Evolutionary conservation across 2,888 invertebrate genomes (phyloP).

Genomic region (Heliconius erato): DNA sequence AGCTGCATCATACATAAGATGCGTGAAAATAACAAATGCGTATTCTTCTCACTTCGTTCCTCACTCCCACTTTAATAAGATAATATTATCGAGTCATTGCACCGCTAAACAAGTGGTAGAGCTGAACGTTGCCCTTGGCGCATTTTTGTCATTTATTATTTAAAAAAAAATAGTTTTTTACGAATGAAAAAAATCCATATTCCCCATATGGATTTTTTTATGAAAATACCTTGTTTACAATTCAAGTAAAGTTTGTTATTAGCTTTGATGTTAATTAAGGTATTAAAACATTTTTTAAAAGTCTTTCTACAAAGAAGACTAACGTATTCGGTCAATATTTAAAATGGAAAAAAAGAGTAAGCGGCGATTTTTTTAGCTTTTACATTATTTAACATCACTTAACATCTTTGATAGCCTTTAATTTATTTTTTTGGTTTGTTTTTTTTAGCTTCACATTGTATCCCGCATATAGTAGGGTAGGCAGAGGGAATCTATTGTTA

Average conservation of each 20-base stretch:
- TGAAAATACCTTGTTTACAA: not conserved
- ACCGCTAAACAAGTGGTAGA: no score
- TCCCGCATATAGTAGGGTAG: no score
- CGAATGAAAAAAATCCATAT: no score
- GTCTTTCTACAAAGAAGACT: not conserved
- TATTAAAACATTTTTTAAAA: not conserved
- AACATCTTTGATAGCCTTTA: not conserved
- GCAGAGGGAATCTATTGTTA: no score
- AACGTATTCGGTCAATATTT: not conserved
- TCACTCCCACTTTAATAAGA: no score
- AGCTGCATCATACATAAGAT: not conserved
- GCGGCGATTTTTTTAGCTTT: not conserved
- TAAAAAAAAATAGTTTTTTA: no score
- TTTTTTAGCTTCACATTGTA: not conserved
- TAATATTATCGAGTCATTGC: no score
- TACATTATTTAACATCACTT: slow-evolving; percentile 4
- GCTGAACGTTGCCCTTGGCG: no score
- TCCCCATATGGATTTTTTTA: no score
- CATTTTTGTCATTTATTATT: no score
- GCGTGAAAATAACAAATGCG: not conserved
- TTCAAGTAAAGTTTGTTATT: not conserved
- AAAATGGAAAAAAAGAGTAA: not conserved
- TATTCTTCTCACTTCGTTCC: no score
- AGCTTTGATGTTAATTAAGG: not conserved
- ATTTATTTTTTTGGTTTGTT: not conserved